Base-by-base conservation (phyloP, 2,888 invertebrate genomes). In the Morpho helenor region DNA sequence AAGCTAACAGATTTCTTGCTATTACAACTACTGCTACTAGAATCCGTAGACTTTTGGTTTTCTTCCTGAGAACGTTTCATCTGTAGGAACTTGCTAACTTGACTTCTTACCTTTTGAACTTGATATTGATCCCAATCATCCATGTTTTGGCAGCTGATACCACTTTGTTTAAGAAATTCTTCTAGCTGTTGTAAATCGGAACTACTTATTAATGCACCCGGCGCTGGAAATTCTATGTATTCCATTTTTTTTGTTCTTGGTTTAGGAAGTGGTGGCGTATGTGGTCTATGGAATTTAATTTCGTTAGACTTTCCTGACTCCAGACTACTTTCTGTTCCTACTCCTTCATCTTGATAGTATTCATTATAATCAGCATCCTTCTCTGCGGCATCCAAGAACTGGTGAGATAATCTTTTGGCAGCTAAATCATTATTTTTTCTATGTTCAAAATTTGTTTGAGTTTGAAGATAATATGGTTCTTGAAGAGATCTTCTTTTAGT, bases 1-100 rank as follows among this genome's bases (percentile, higher is more conserved):
- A 96, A 96, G 82, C 95, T 96, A 64, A 96, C 95, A 66, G 94
- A 94, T 80, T 96, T 96, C 79, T 94, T 94, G 72, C 92, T 92
- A 69, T 91, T 92, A 71, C 91, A 91, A 75, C 91, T 91, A 73
- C 91, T 92, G 59, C 91, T 91, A 65, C 90, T 91, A 75, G 92
- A 92, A 69, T 93, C 93, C 66, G 91, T 86, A 67, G 92, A 92
- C 75, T 92, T 93, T 64, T 91, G 87, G 75, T 86, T 88, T 69
- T 93, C 92, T 69, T 94, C 94, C 72, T 94, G 94, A 72, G 94
- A 94, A 79, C 94, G 93, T 77, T 93, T 94, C 78, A 94, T 89
- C 69, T 93, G 91, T 62, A 95, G 87, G 75, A 95, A 95, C 75
- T 94, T 94, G 74, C 93, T 92, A 56, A 95, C 95, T 74, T 94